Conservation (phyloP, 1,140 invertebrate species). For the Harpegnathos saltator region DNA sequence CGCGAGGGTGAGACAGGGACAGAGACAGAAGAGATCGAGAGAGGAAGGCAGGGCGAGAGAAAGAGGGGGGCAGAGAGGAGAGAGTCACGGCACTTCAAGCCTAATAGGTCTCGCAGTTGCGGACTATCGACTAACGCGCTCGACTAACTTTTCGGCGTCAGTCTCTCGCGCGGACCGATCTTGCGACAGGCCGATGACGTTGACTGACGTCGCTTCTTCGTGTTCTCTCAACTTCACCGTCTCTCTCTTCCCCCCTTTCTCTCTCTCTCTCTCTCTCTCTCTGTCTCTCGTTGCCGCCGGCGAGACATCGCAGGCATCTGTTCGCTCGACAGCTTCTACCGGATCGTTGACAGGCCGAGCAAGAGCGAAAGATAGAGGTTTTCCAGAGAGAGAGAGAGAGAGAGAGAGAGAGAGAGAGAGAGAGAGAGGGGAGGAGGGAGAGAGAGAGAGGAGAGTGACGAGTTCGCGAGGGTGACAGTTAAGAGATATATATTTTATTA, state of each 20-base stretch:
- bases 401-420: too few relatives aligned
- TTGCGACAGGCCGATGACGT: slow-evolving; percentile 42
- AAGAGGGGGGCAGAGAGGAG: too few relatives aligned
- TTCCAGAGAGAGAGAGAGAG: too few relatives aligned
- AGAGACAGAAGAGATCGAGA: slow-evolving; percentile 2
- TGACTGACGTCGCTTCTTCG: slow-evolving; percentile 42
- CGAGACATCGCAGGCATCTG: slow-evolving; percentile 40
- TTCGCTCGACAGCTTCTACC: slow-evolving; percentile 10
- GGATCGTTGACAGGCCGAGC: neutral
- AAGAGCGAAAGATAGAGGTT: slow-evolving; percentile 8
- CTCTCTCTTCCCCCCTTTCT: too few relatives aligned
- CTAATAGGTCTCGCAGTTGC: slow-evolving; percentile 67
- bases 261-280: too few relatives aligned
- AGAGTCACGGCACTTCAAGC: slow-evolving; percentile 34
- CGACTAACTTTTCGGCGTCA: slow-evolving; percentile 62
- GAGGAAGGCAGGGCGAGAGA: neutral
- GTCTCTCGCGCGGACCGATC: slow-evolving; percentile 43
- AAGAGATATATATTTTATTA: neutral
- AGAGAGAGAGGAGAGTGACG: slow-evolving; percentile 12
- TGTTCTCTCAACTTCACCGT: slow-evolving; percentile 22
- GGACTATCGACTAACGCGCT: slow-evolving; percentile 62
- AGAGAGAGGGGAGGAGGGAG: too few relatives aligned
- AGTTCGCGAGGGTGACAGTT: neutral
- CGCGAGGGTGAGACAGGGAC: slow-evolving; percentile 2
- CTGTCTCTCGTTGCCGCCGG: neutral